phyloP scores from a whole-genome alignment of 2,888 invertebrate species.

The Piscicola geometra region DNA sequence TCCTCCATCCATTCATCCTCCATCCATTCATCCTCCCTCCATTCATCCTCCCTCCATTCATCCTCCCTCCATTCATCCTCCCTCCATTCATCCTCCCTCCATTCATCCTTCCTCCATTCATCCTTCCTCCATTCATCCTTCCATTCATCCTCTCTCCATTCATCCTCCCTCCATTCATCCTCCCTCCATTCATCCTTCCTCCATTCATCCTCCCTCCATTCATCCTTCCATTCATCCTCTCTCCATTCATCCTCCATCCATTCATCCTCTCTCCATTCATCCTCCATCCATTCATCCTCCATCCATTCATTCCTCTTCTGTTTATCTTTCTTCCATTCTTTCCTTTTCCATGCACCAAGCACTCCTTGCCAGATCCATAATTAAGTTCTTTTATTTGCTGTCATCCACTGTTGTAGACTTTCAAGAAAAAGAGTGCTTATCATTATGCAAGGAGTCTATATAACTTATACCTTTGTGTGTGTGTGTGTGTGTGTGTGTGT shows the following conservation, averaged over 20 bases:
- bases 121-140: background rate
- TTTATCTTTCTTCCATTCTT: background rate
- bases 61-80: background rate
- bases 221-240: background rate
- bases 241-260: too few relatives aligned
- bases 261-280: background rate
- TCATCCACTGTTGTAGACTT: too few relatives aligned
- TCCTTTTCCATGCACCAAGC: too few relatives aligned
- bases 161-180: background rate
- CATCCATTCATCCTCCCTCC: background rate
- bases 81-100: background rate
- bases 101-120: background rate
- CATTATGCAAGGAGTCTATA: too few relatives aligned
- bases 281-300: conserved; percentile 19
- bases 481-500: conserved; percentile 1
- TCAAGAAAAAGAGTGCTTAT: too few relatives aligned
- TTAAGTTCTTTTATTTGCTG: too few relatives aligned
- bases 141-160: background rate
- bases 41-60: background rate
- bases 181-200: conserved; percentile 13
- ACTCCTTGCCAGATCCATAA: too few relatives aligned
- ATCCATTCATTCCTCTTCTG: background rate
- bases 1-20: too few relatives aligned
- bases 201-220: too few relatives aligned
- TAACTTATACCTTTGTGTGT: background rate